Base-by-base conservation (phyloP, 1,140 invertebrate species). In the Zaprionus taronus region DNA sequence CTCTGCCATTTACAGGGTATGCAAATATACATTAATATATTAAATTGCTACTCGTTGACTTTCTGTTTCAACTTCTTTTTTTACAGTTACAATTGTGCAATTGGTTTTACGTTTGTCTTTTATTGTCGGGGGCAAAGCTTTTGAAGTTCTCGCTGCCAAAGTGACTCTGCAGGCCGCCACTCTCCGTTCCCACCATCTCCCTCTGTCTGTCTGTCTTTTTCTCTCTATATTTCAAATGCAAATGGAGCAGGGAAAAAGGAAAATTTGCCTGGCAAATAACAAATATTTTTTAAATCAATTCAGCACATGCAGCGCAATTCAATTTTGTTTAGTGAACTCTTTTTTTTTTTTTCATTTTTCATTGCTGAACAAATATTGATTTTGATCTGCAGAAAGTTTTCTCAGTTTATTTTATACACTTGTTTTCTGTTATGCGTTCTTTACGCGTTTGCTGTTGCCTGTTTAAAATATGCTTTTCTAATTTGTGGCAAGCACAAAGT, bases 251-350 rank as follows among this genome's bases (percentile, higher is more conserved):
- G 17, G 41, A 71, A 58, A 66, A 70, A 68, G 34, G 64, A 64
- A 85, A 70, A 61, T 78, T 78, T 70, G 20, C 53, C 61, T 71
- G 67, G 56, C 44, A 70, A 61, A 74, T 66, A 81, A 75, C 53
- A 81, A 83, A 87, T 58, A 74, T 77, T 82, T 69, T 67, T 89
- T 78, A 86, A 87, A 85, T 80, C 77, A 89, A 79, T 86, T 85
- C 79, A 24, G 83, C 79, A 73, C 66, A 73, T 72, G 65, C 70
- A 76, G 60, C 67, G 47, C 55, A 75, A 65, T 60, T 73, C 65
- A 63, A 75, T 72, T 87, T 51, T 31, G 31, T 70, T 69, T 58
- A 38, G 47, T 20, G 26, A 36, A 62, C 69, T 69, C 72, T 57
- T 34, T 47, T 61, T 71, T 61, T 51, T 38, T 69, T 11, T 24